Base-by-base conservation (phyloP, 2,888 invertebrate species). In the Oligia strigilis region DNA sequence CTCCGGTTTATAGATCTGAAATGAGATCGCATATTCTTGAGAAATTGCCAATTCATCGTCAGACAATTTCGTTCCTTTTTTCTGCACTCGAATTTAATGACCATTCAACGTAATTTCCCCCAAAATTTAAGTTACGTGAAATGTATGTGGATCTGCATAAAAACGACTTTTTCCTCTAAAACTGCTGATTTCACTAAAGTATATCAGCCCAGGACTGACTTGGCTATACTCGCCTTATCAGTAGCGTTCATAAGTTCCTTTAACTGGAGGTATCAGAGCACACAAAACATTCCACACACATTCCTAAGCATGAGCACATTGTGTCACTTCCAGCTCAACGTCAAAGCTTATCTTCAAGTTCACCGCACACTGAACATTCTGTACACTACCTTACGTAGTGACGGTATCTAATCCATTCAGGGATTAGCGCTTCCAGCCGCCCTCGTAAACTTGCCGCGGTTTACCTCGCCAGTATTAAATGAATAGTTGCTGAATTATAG, bases 371-470 rank as follows among this genome's bases (percentile, higher is more conserved):
- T 86, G 46, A 71, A 43, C 55, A 71, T 78, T 78, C 81, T 81
- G 74, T 14, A 13, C 19, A 2, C 14, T 6, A 43, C 55, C 52
- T 62, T 67, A 62, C 40, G 14, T 74, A 40, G 69, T 77, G 69
- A 13, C 23, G 14, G 40, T 49, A 72, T 65, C 80, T 89, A 88
- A 89, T 85, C 83, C 85, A 88, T 88, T 88, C 88, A 84, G 58
- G 72, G 78, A 84, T 89, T 90, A 89, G 83, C 86, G 81, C 78
- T 78, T 62, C 65, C 36, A 78, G 58, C 74, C 78, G 14, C 62
- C 76, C 78, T 84, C 79, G 82, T 88, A 83, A 87, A 86, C 66
- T 85, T 77, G 3, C 67, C 70, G 80, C 72, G 83, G 82, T 80
- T 70, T 74, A 83, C 83, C 78, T 81, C 81, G 17, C 52, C 43